Percentiles rank a stretch among this genome's conserved stretches.
Conservation (phyloP, 2,888 invertebrate genomes). For the Phlogophora meticulosa region DNA sequence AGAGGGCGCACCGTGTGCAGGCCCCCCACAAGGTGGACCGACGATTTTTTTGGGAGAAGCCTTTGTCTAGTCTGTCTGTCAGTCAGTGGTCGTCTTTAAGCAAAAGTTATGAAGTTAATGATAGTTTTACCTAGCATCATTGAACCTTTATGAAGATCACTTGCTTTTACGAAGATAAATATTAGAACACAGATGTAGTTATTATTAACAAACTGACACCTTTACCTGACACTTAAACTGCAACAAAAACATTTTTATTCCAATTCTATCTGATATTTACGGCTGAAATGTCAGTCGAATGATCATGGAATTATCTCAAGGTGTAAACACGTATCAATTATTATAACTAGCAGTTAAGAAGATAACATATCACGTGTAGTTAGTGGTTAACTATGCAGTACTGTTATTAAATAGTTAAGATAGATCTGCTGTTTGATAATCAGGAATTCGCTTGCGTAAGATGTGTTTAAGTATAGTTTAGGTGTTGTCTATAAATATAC, state of each 20-base stretch:
- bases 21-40: no score
- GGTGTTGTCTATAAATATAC: not conserved
- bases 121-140: no score
- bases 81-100: no score
- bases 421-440: constrained; percentile 51
- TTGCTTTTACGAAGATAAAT: no score
- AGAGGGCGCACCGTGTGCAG: no score
- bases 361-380: constrained; percentile 47
- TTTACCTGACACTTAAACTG: constrained; percentile 2
- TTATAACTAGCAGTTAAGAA: constrained; percentile 47
- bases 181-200: constrained; percentile 24
- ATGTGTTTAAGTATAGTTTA: constrained; percentile 8
- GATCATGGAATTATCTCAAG: constrained; percentile 60
- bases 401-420: constrained; percentile 52
- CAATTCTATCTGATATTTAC: constrained; percentile 37
- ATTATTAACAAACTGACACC: constrained; percentile 16
- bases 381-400: constrained; percentile 27
- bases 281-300: constrained; percentile 52
- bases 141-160: not conserved
- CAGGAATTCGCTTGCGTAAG: constrained; percentile 37
- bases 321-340: constrained; percentile 63
- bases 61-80: no score
- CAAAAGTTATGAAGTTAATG: no score
- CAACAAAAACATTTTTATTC: constrained; percentile 3
- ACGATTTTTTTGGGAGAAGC: no score